These are phyloP conservation scores for Anoplolepis gracilipes DNA, from an alignment of 1,140 invertebrate species.

Conservation along the genomic window DNA sequence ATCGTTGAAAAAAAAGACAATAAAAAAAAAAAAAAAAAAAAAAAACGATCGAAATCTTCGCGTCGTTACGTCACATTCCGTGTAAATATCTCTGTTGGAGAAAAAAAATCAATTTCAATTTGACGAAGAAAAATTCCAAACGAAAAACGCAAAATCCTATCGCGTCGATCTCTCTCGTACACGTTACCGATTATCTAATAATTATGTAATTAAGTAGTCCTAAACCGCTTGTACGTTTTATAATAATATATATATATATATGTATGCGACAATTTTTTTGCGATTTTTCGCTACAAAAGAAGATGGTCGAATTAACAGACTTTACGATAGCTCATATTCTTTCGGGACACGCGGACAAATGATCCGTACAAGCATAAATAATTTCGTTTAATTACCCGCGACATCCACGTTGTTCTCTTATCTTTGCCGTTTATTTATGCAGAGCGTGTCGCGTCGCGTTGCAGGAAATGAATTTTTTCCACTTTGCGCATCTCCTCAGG, in stretches of 20 bases:
- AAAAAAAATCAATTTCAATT: background rate
- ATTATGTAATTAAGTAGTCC: background rate
- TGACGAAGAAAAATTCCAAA: background rate
- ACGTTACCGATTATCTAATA: background rate
- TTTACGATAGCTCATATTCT: background rate
- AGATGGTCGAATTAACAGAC: background rate
- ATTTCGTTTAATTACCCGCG: conserved; percentile 28
- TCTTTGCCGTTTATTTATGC: conserved; percentile 40
- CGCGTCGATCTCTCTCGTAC: background rate
- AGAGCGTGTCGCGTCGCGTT: background rate
- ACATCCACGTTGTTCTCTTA: background rate
- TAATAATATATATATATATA: background rate
- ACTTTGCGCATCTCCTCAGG: background rate
- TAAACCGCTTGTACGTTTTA: background rate
- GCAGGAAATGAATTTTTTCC: conserved; percentile 45
- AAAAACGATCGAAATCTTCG: conserved; percentile 1
- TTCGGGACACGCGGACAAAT: conserved; percentile 19
- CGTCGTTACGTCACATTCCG: conserved; percentile 13
- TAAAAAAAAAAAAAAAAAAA: no score
- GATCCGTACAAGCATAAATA: conserved; percentile 23
- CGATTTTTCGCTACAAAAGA: background rate
- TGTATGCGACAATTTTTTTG: background rate
- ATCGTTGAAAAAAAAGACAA: no score
- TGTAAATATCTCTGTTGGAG: background rate
- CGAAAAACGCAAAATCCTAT: background rate